phyloP scores from a whole-genome alignment of 2,888 invertebrate genomes.

The Lasioglossum oenotherae region DNA sequence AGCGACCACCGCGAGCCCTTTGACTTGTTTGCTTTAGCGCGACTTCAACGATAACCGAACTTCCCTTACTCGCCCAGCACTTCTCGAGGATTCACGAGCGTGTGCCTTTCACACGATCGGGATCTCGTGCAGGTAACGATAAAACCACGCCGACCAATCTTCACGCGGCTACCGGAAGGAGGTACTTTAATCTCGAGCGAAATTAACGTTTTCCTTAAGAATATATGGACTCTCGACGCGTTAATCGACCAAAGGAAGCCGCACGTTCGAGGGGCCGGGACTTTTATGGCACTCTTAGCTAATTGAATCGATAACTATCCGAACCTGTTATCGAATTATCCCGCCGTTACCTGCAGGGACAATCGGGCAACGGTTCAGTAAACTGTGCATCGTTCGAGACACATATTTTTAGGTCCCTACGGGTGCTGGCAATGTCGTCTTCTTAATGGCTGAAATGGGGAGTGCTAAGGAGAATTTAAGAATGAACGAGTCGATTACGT shows the following conservation, averaged over 20 bases:
- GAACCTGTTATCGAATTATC: conserved; percentile 76
- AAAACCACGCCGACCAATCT: conserved; percentile 9
- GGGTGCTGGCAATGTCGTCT: background rate
- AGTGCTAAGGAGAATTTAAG: background rate
- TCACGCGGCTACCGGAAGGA: background rate
- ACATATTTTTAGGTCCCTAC: conserved; percentile 40
- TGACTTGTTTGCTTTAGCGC: conserved; percentile 36
- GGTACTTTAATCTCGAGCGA: conserved; percentile 16
- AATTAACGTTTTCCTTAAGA: conserved; percentile 20
- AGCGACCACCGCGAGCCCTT: conserved; percentile 22
- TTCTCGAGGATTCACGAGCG: conserved; percentile 3
- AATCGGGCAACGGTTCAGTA: conserved; percentile 76
- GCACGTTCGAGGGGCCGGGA: conserved; percentile 42
- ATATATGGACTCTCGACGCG: conserved; percentile 16
- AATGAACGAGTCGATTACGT: background rate
- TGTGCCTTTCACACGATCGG: background rate
- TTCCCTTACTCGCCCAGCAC: background rate
- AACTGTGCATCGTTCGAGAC: conserved; percentile 60
- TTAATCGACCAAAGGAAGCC: conserved; percentile 37
- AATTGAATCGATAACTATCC: conserved; percentile 79
- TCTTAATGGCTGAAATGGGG: background rate
- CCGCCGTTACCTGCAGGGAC: conserved; percentile 68
- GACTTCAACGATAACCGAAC: conserved; percentile 21
- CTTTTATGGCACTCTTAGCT: conserved; percentile 80
- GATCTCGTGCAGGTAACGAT: conserved; percentile 14